Evolutionary conservation across 30 jellyfish, hydroid and myxozoan genomes (phyloP), one percentile per base, ranked within the genome.

Genomic region (Aurelia aurita complex sp. Pacific): DNA sequence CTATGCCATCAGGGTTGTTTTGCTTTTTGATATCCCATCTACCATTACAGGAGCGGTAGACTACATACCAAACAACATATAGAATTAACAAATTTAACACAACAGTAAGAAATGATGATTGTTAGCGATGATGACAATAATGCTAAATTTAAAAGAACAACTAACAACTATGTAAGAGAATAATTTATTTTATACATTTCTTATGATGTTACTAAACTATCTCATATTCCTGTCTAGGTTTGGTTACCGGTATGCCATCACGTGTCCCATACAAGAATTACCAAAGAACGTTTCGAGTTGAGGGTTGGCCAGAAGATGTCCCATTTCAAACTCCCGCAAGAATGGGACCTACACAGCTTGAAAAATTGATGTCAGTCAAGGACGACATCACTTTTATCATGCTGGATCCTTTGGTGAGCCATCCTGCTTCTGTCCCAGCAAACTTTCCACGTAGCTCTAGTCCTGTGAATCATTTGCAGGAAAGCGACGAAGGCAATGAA

Each of bases 291-390:
- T 72, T 72, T 50, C 82, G 67, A 16, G 82, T 72, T 4, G 70
- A 36, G 13, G 82, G 82, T 64, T 72, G 82, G 82, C 82, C 82
- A 72, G 82, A 72, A 7, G 67, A 36, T 34, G 82, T 34, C 12
- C 82, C 82, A 36, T 34, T 34, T 69, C 42, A 72, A 72, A 72
- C 82, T 13, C 82, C 82, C 67, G 70, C 82, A 42, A 72, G 82
- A 72, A 72, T 72, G 82, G 82, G 82, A 7, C 82, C 82, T 36
- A n/a, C 70, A 13, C 82, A 72, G 82, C 82, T 72, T 34, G 67
- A 72, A 43, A 36, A 46, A 16, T 70, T 36, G 32, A 72, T 72
- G 82, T 36, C 32, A 46, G 82, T 72, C 33, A 42, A 46, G 67
- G 82, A 72, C 18, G 67, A 72, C 38, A 72, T 72, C 82, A 34